A percentile compares a stretch with the other conserved stretches of the same genome.
These are phyloP conservation scores for Schizaphis graminum DNA, from an alignment of 2,888 invertebrate species.

Conservation along the genomic window DNA sequence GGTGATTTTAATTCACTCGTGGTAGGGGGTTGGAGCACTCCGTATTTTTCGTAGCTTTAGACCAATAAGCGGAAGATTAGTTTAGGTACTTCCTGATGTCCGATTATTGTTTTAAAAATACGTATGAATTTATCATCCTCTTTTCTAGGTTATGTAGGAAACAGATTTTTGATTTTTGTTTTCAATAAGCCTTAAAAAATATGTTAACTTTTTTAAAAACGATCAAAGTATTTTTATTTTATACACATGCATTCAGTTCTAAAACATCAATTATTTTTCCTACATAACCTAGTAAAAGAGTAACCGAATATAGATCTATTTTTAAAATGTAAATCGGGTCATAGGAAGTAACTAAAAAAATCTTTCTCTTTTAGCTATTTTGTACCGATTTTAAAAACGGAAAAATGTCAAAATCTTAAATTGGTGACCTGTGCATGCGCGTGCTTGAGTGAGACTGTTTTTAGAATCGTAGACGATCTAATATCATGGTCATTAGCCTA, in stretches of 20 bases:
- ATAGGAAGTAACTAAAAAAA: not conserved
- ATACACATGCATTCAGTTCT: not conserved
- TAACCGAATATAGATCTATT: not conserved
- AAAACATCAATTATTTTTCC: not conserved
- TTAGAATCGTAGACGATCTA: too few species aligned
- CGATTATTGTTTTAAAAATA: not conserved
- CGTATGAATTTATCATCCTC: not conserved
- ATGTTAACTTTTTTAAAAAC: not conserved
- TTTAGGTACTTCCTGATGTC: not conserved
- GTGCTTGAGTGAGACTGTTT: too few species aligned
- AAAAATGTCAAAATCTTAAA: too few species aligned
- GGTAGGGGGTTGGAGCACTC: not conserved
- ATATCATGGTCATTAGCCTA: too few species aligned
- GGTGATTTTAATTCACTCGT: not conserved
- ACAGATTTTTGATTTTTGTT: not conserved
- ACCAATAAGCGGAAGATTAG: not conserved
- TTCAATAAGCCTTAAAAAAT: not conserved
- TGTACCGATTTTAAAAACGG: too few species aligned
- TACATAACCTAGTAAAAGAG: not conserved
- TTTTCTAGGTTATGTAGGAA: not conserved
- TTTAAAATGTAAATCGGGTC: not conserved
- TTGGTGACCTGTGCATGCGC: too few species aligned
- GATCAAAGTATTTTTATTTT: not conserved
- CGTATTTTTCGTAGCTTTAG: too few species aligned
- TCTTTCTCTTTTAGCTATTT: not conserved